Base-by-base conservation (phyloP, 2,797 vertebrate species). In the Mormyrus hasselquistii region DNA sequence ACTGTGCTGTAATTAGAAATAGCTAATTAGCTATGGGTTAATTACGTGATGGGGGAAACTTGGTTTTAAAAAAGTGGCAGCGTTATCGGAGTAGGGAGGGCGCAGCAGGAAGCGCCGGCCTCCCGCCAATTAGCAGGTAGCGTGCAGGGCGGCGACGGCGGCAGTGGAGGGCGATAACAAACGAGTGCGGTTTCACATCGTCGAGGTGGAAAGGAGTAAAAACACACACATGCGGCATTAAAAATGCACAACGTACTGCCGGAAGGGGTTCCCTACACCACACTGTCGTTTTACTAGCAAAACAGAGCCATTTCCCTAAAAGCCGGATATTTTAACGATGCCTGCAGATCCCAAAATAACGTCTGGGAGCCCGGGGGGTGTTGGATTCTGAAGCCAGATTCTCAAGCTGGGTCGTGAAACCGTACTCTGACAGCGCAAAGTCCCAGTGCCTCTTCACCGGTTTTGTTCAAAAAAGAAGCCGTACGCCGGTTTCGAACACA, bases 11-110 rank as follows among this genome's bases (percentile, higher is more conserved):
- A 98, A 99, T 98, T 98, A 98, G 96, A 97, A 97, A 97, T 97
- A 97, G 97, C 98, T 98, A 98, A 99, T 99, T 99, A 99, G 97
- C 97, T 96, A 96, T 95, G 96, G 97, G 98, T 99, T 99, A 99
- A 99, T 99, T 99, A 99, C 96, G 96, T 95, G 91, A 96, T 97
- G 95, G 96, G 92, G 91, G 93, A 94, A 94, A 91, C 91, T 93
- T 94, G 93, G 93, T 91, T 92, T 93, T 94, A 93, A 82, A 90
- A 88, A 55, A 76, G 38, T n/a, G 69, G 88, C 22, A 73, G 94
- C 94, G 93, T 92, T 95, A 93, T 92, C 93, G 92, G 94, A 95
- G 95, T 91, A 92, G 93, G 79, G 93, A 95, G 93, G 88, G 92
- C 95, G 89, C 95, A 96, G 96, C 96, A 96, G 95, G 96, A 96